phyloP scores from a whole-genome alignment of 2,797 vertebrate genomes.

The Urocyon cinereoargenteus region DNA sequence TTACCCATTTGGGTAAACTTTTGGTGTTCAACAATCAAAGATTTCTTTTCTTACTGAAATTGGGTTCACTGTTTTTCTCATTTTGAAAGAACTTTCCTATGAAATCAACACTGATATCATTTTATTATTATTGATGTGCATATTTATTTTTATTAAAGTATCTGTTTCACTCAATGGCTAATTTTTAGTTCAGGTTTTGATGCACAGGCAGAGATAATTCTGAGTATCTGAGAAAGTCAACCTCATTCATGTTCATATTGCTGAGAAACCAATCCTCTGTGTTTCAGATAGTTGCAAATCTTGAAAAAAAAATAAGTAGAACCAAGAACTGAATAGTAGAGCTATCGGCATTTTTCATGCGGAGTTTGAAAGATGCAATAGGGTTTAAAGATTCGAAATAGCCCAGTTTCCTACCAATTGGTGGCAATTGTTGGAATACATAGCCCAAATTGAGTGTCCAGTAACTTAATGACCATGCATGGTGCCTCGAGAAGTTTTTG shows the following conservation, averaged over 20 bases:
- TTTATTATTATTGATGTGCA: neutral
- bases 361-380: neutral
- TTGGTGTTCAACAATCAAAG: neutral
- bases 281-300: neutral
- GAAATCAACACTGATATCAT: neutral
- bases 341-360: neutral
- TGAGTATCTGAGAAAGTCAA: neutral
- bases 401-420: neutral
- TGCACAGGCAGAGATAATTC: neutral
- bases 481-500: neutral
- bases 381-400: neutral
- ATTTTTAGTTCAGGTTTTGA: neutral
- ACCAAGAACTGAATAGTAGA: neutral
- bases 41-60: conserved; percentile 5
- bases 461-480: neutral
- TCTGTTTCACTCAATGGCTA: neutral
- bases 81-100: neutral
- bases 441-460: neutral
- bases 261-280: neutral
- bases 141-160: neutral
- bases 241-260: neutral
- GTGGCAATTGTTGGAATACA: neutral
- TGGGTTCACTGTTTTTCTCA: neutral
- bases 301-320: neutral
- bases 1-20: neutral